phyloP scores from a whole-genome alignment of 2,888 invertebrate genomes.

The Campoplex nolae region DNA sequence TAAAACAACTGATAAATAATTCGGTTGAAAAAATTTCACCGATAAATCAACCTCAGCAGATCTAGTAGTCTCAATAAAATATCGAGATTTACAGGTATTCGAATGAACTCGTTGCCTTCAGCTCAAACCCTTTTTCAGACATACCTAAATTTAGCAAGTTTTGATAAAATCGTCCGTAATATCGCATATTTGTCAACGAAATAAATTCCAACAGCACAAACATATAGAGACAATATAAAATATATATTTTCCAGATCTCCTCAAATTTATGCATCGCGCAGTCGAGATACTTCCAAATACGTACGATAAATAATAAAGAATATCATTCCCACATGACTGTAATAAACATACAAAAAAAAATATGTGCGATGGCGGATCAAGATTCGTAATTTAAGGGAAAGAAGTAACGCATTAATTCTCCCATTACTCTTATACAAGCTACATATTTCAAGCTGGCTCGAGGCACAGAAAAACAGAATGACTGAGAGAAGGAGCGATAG shows the following conservation, averaged over 20 bases:
- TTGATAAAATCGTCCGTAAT: neutral
- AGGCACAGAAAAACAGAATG: neutral
- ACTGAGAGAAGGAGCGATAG: neutral
- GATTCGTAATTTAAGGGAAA: constrained; percentile 45
- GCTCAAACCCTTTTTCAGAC: too few relatives aligned
- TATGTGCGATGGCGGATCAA: constrained; percentile 7
- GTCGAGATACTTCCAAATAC: neutral
- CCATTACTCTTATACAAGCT: constrained; percentile 14
- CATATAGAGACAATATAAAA: neutral
- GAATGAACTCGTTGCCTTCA: too few relatives aligned
- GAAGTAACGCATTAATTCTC: constrained; percentile 44
- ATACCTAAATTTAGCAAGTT: neutral
- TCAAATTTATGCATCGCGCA: neutral
- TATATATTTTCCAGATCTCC: neutral
- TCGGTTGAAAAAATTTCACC: neutral
- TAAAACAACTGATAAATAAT: neutral
- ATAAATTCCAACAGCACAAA: neutral
- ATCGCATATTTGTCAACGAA: neutral
- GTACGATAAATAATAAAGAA: neutral
- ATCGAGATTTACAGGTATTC: too few relatives aligned
- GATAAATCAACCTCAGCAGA: neutral
- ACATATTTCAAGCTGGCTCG: constrained; percentile 23
- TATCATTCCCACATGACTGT: neutral
- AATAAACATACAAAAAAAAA: neutral
- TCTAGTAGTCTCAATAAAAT: neutral